Evolutionary conservation across 2,797 vertebrate genomes (phyloP).

Genomic region (Poeciliopsis infans): DNA sequence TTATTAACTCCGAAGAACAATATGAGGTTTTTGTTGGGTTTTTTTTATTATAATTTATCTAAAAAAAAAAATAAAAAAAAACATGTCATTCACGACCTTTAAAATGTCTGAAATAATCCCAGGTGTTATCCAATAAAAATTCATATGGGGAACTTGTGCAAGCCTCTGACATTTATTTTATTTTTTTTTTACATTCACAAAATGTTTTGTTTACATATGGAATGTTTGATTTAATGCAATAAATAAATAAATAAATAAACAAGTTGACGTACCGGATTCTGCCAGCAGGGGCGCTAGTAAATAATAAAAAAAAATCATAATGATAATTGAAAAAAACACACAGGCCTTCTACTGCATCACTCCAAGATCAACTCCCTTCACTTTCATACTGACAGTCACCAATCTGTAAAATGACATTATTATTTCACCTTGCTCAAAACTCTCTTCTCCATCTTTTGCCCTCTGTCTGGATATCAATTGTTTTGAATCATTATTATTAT

Average conservation of each 20-base stretch:
- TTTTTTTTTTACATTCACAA: background rate
- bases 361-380: background rate
- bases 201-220: background rate
- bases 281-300: background rate
- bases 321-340: background rate
- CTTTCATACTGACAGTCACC: background rate
- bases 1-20: background rate
- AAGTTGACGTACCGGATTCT: too few species aligned
- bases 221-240: background rate
- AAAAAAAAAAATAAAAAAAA: background rate
- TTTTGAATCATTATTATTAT: background rate
- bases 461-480: background rate
- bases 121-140: background rate
- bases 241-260: background rate
- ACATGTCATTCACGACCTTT: background rate
- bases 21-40: background rate
- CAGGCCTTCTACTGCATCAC: too few species aligned
- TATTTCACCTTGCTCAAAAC: background rate
- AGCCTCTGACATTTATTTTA: background rate
- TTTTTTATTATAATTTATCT: background rate
- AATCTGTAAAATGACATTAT: background rate
- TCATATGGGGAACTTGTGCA: background rate
- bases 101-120: background rate
- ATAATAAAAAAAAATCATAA: too few species aligned
- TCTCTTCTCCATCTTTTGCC: background rate